These are phyloP conservation scores for Diabrotica balteata DNA, from an alignment of 2,888 invertebrate species.

Conservation along the genomic window DNA sequence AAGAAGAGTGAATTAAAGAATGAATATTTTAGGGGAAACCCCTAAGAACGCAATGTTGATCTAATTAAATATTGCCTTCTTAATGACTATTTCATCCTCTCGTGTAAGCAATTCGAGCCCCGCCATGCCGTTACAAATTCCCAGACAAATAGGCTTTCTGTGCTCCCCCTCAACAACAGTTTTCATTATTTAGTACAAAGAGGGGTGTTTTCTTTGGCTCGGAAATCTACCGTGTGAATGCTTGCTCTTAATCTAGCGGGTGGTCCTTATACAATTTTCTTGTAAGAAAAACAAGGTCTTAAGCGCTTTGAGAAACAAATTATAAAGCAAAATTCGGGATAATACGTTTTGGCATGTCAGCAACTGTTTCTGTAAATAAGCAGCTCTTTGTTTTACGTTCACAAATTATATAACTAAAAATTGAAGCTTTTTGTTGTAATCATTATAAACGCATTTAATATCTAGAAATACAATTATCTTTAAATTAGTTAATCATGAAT, in stretches of 20 bases:
- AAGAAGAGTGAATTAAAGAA: slow-evolving; percentile 25
- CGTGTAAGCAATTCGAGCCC: slow-evolving; percentile 4
- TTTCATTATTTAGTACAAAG: slow-evolving; percentile 51
- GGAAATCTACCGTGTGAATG: slow-evolving; percentile 37
- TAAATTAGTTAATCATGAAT: too few species aligned
- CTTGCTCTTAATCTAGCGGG: slow-evolving; percentile 12
- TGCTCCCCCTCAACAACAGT: slow-evolving; percentile 45
- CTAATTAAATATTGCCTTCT: slow-evolving; percentile 30
- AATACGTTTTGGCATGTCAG: not conserved
- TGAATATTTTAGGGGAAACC: slow-evolving; percentile 21
- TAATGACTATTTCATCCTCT: slow-evolving; percentile 32
- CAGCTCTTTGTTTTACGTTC: too few species aligned
- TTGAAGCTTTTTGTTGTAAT: too few species aligned
- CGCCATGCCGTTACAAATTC: slow-evolving; percentile 46
- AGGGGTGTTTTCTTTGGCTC: slow-evolving; percentile 40
- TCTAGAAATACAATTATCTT: too few species aligned
- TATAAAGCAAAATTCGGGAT: not conserved
- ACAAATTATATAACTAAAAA: too few species aligned
- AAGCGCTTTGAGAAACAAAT: not conserved
- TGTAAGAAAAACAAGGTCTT: not conserved
- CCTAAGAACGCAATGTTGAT: slow-evolving; percentile 10
- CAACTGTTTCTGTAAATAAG: too few species aligned
- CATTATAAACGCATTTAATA: too few species aligned
- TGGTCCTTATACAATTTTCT: slow-evolving; percentile 1
- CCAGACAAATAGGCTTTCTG: slow-evolving; percentile 49